phyloP scores from a whole-genome alignment of 2,888 invertebrate species.

The Rhodophaea formosa region DNA sequence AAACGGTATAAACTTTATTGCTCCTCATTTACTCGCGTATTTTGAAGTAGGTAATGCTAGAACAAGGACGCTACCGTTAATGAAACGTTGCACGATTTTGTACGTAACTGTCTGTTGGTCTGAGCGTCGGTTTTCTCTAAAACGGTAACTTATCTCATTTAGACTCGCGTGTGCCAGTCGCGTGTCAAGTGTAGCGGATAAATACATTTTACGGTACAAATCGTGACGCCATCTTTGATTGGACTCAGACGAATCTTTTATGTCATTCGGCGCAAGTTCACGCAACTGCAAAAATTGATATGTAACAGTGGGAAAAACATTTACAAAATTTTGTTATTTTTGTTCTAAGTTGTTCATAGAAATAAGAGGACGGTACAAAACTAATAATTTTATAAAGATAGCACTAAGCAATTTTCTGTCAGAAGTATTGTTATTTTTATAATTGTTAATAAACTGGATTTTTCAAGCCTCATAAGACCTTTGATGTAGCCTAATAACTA shows the following conservation, averaged over 20 bases:
- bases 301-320: constrained; percentile 1
- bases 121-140: constrained; percentile 31
- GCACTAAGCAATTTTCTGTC: not conserved
- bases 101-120: constrained; percentile 33
- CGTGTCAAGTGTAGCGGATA: constrained; percentile 51
- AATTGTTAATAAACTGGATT: too few relatives aligned
- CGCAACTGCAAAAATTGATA: constrained; percentile 28
- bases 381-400: not conserved
- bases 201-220: constrained; percentile 46
- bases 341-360: not conserved
- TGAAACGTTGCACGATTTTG: constrained; percentile 32
- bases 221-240: constrained; percentile 49
- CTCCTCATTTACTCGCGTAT: constrained; percentile 16
- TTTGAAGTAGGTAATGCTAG: constrained; percentile 11
- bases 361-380: not conserved
- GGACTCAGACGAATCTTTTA: constrained; percentile 49
- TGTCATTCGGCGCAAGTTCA: constrained; percentile 46
- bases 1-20: constrained; percentile 19
- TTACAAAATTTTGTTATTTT: not conserved
- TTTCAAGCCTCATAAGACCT: too few relatives aligned
- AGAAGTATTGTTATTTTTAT: too few relatives aligned
- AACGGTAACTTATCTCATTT: constrained; percentile 41
- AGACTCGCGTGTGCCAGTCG: constrained; percentile 43
- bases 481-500: too few relatives aligned
- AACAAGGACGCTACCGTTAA: constrained; percentile 32